A percentile compares a stretch with the other conserved stretches of the same genome.
These are phyloP conservation scores for Nothura maculosa DNA, from an alignment of 2,797 vertebrate species.

Conservation along the genomic window DNA sequence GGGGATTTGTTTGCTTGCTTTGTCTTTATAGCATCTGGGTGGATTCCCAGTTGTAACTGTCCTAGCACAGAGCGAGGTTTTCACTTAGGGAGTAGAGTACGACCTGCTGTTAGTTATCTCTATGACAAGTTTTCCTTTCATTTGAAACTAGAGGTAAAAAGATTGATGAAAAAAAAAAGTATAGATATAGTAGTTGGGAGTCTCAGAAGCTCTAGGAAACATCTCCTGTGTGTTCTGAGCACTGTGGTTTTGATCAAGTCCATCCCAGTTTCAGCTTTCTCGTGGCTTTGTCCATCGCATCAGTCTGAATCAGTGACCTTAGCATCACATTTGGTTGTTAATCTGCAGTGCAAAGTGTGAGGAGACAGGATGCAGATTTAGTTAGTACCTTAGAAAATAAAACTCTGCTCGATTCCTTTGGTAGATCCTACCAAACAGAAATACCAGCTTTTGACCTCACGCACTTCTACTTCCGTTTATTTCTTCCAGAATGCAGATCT, in stretches of 20 bases:
- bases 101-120: conserved; percentile 11
- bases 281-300: neutral
- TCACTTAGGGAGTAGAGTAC: neutral
- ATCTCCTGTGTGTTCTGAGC: neutral
- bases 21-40: conserved; percentile 13
- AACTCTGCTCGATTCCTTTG: neutral
- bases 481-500: neutral
- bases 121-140: conserved; percentile 12
- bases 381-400: neutral
- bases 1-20: conserved; percentile 27
- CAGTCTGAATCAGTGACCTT: neutral
- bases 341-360: neutral
- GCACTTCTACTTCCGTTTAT: neutral
- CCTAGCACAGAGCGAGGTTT: neutral
- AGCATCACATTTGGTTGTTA: neutral
- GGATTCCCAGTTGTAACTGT: neutral
- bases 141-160: conserved; percentile 6
- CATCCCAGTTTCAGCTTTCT: neutral
- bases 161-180: neutral
- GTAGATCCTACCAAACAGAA: neutral
- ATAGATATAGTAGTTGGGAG: neutral
- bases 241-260: neutral
- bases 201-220: neutral
- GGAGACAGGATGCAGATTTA: neutral
- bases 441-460: neutral